Conservation (phyloP, 2,888 invertebrate species). For the Limenitis camilla region DNA sequence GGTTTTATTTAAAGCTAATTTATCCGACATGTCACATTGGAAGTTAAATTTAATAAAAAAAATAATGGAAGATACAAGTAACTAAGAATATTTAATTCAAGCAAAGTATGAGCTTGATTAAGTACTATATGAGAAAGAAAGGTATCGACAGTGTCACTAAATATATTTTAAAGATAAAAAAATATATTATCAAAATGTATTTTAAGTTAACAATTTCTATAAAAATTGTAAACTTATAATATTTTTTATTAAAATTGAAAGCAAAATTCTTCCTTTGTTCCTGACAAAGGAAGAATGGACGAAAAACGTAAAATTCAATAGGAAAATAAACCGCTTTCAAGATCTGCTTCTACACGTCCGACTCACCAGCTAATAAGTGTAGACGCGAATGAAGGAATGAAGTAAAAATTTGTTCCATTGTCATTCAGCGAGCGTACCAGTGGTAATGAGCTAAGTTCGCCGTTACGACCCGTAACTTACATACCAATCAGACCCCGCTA, state of each 20-base stretch:
- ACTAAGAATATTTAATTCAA: no score
- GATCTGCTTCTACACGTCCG: slow-evolving; percentile 46
- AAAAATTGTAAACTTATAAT: not conserved
- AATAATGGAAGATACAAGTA: no score
- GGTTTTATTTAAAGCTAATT: no score
- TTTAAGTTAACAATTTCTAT: no score
- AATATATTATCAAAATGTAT: no score
- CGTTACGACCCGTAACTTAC: slow-evolving; percentile 69
- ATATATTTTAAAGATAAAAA: no score
- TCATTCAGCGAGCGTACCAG: slow-evolving; percentile 59
- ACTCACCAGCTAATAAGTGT: slow-evolving; percentile 53
- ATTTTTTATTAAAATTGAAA: slow-evolving; percentile 14
- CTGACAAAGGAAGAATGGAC: slow-evolving; percentile 15
- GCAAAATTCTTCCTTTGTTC: no score
- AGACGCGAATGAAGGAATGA: slow-evolving; percentile 57
- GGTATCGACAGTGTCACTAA: no score
- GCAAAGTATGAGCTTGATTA: no score
- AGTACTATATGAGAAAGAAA: no score
- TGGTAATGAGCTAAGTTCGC: slow-evolving; percentile 74
- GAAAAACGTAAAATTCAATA: slow-evolving; percentile 16
- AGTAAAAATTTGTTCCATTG: slow-evolving; percentile 67
- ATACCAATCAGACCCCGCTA: slow-evolving; percentile 62
- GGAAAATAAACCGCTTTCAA: slow-evolving; percentile 35
- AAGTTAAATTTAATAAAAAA: no score
- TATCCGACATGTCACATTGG: no score